Conservation (phyloP, 2,797 vertebrate genomes). For the Hippocampus kuda region DNA sequence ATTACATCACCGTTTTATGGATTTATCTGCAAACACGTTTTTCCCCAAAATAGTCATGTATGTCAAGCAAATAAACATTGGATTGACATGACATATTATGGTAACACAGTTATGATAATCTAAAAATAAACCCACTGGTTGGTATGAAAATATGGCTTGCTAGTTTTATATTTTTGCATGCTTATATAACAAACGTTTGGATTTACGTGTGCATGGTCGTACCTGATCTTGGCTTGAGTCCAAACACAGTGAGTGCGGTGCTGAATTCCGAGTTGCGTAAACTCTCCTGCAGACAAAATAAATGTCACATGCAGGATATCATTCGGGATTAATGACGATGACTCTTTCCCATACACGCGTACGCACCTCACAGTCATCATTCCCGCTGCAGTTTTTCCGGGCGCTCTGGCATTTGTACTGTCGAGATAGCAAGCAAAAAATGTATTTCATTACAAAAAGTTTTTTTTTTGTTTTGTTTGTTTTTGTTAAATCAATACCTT, state of each 20-base stretch:
- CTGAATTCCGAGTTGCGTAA: constrained; percentile 71
- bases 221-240: constrained; percentile 93
- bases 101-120: too few species aligned
- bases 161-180: background rate
- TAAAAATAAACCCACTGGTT: too few species aligned
- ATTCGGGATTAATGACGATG: background rate
- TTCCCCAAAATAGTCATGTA: background rate
- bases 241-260: constrained; percentile 78
- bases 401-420: constrained; percentile 85
- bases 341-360: too few species aligned
- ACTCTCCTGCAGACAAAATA: constrained; percentile 69
- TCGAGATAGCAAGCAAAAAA: constrained; percentile 12
- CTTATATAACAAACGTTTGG: background rate
- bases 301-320: background rate
- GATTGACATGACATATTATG: too few species aligned
- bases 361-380: constrained; percentile 81
- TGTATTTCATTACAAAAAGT: background rate
- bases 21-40: background rate
- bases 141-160: background rate
- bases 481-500: background rate
- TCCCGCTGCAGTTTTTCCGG: constrained; percentile 79
- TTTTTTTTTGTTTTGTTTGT: background rate
- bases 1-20: background rate
- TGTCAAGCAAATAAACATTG: background rate
- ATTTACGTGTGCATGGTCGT: background rate